phyloP scores from a whole-genome alignment of 2,888 invertebrate genomes.

The Noctua janthina region DNA sequence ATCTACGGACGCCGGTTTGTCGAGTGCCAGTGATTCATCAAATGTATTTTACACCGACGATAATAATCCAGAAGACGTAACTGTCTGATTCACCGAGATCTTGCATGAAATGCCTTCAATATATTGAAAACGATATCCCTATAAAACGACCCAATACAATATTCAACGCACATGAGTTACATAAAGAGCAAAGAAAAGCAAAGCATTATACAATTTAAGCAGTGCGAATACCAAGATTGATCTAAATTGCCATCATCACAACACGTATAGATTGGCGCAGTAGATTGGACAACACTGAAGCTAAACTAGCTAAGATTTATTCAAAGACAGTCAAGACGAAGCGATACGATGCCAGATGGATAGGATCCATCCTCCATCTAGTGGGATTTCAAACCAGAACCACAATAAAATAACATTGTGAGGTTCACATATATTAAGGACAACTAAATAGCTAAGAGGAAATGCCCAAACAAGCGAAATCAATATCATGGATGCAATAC shows the following conservation, averaged over 20 bases:
- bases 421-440: background rate
- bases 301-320: background rate
- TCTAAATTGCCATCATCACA: slow-evolving; percentile 8
- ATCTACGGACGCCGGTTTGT: background rate
- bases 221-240: slow-evolving; percentile 10
- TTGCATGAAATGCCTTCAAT: background rate
- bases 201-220: background rate
- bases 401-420: background rate
- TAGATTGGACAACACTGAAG: background rate
- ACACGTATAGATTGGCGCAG: background rate
- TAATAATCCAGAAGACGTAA: background rate
- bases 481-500: background rate
- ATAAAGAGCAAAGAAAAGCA: background rate
- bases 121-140: background rate
- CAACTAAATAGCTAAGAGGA: background rate
- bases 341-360: background rate
- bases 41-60: slow-evolving; percentile 10
- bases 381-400: background rate
- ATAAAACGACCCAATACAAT: too few relatives aligned
- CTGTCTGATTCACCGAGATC: background rate
- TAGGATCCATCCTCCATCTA: background rate
- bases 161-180: background rate
- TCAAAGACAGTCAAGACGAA: background rate
- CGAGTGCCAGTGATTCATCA: slow-evolving; percentile 1
- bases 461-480: background rate